phyloP scores from a whole-genome alignment of 2,888 invertebrate genomes.

The Tuta absoluta region DNA sequence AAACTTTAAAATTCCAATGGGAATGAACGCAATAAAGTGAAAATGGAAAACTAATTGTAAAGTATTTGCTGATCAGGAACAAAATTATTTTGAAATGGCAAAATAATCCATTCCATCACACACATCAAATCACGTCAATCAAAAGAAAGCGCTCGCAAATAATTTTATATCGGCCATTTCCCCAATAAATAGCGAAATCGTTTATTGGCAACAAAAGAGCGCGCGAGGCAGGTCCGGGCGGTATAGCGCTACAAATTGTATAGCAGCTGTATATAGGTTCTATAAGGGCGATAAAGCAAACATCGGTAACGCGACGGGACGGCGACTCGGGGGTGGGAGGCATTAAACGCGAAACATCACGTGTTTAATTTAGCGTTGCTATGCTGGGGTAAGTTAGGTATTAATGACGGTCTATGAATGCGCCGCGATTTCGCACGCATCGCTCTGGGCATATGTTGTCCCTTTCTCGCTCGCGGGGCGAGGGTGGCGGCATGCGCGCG shows the following conservation, averaged over 20 bases:
- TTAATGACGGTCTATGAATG: no score
- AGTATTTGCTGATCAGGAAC: no score
- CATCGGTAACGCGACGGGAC: constrained; percentile 1
- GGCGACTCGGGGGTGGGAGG: constrained; percentile 1
- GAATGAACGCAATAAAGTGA: no score
- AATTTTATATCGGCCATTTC: constrained; percentile 12
- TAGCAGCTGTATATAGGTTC: not conserved
- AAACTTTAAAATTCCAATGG: no score
- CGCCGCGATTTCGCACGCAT: no score
- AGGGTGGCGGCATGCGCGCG: no score
- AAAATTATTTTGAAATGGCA: not conserved
- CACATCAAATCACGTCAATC: constrained; percentile 9
- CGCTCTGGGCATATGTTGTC: no score
- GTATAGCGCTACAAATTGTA: not conserved
- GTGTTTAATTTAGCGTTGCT: no score
- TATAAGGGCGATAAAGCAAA: constrained; percentile 7
- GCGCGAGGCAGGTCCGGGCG: constrained; percentile 15
- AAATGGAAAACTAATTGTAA: no score
- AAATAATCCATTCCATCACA: not conserved
- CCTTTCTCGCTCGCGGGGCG: no score
- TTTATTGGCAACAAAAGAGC: constrained; percentile 14
- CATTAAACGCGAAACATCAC: constrained; percentile 57
- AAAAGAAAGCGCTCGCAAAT: constrained; percentile 14
- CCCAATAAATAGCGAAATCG: constrained; percentile 16
- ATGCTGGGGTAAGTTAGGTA: no score